A percentile compares a stretch with the other conserved stretches of the same genome.
Conservation (phyloP, 30 jellyfish, hydroid and myxozoan genomes). For the Pelagia noctiluca region DNA sequence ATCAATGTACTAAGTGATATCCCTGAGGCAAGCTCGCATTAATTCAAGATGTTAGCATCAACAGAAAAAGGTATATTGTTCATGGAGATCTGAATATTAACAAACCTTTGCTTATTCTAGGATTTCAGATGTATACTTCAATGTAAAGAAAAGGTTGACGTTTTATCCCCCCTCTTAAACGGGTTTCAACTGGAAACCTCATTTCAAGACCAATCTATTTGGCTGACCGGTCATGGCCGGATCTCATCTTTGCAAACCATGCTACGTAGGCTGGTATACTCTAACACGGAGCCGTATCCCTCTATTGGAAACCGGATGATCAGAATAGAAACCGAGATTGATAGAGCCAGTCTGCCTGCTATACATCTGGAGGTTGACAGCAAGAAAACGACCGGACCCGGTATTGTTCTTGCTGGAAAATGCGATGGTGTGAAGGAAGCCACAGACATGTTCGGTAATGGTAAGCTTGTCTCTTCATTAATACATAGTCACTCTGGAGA, state of each 20-base stretch:
- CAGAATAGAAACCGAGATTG: conserved; percentile 34
- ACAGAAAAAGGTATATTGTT: too few species aligned
- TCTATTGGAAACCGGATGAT: conserved; percentile 45
- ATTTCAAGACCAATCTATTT: neutral
- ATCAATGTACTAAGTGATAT: too few species aligned
- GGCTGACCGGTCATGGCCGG: conserved; percentile 54
- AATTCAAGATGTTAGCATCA: too few species aligned
- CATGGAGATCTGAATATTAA: too few species aligned
- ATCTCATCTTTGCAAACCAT: conserved; percentile 39
- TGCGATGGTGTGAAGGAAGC: conserved; percentile 38
- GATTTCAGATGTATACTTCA: conserved; percentile 53
- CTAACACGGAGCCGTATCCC: conserved; percentile 60
- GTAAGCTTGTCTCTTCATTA: conserved; percentile 4
- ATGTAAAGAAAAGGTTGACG: conserved; percentile 51
- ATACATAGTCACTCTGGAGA: too few species aligned
- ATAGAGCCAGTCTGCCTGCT: conserved; percentile 18
- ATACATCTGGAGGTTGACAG: conserved; percentile 38
- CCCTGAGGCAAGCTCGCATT: too few species aligned
- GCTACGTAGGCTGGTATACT: conserved; percentile 51
- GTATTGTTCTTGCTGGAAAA: conserved; percentile 51
- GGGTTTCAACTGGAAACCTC: conserved; percentile 56
- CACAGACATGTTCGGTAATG: conserved; percentile 22
- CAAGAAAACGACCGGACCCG: conserved; percentile 44
- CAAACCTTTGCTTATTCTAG: too few species aligned
- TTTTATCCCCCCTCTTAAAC: conserved; percentile 26